Conservation (phyloP, 2,888 invertebrate species). For the Pandemis corylana region DNA sequence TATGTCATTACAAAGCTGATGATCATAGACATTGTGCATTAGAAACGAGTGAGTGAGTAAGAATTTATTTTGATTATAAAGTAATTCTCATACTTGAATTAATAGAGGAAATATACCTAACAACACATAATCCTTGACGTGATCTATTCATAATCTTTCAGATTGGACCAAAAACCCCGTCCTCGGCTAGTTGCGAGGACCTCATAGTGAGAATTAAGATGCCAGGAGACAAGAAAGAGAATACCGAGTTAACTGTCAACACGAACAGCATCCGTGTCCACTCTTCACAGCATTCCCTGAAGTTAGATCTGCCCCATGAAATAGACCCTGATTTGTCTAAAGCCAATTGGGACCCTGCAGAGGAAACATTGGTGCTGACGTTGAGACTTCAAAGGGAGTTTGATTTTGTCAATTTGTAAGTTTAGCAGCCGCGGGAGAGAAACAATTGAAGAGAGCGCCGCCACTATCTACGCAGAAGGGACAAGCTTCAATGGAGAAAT, state of each 20-base stretch:
- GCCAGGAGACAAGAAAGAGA: slow-evolving; percentile 90
- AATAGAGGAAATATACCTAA: too few relatives aligned
- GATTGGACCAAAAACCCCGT: slow-evolving; percentile 92
- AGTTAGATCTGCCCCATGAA: slow-evolving; percentile 91
- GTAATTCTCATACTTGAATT: too few relatives aligned
- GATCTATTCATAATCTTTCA: slow-evolving; percentile 59
- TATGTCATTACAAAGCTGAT: too few relatives aligned
- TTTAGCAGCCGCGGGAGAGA: background rate
- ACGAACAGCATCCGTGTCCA: slow-evolving; percentile 86
- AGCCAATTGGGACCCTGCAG: slow-evolving; percentile 90
- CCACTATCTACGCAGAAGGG: background rate
- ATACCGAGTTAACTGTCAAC: slow-evolving; percentile 89
- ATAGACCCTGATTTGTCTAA: slow-evolving; percentile 92
- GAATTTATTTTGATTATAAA: too few relatives aligned
- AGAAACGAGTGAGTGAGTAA: too few relatives aligned
- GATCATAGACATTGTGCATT: too few relatives aligned
- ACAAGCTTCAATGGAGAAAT: too few relatives aligned
- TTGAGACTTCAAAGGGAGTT: slow-evolving; percentile 91
- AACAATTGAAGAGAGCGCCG: background rate
- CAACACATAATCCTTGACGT: too few relatives aligned
- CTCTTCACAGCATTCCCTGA: slow-evolving; percentile 88
- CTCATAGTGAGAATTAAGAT: slow-evolving; percentile 91
- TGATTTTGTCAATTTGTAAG: slow-evolving; percentile 94
- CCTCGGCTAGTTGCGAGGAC: slow-evolving; percentile 94
- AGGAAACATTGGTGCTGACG: slow-evolving; percentile 88